Base-by-base conservation (phyloP, 2,113 vertebrate genomes). In the Ariopsis seemanni region DNA sequence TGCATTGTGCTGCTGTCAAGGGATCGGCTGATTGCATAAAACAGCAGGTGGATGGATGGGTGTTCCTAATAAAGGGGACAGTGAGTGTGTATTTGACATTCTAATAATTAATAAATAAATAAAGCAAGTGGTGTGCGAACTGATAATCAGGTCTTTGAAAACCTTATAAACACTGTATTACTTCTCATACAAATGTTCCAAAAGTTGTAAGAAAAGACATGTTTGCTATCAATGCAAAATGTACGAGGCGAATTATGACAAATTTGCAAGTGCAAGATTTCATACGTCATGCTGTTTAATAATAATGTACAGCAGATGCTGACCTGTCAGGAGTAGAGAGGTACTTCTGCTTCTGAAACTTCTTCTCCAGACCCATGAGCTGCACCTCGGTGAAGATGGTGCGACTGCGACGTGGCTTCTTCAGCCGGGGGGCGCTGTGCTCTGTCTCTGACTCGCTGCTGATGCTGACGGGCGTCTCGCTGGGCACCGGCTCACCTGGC, bases 261-360 rank as follows among this genome's bases (percentile, higher is more conserved):
- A 12, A 25, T 42, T 18, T 52, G 1, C 9, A 12, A 75, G 22
- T 25, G 42, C 8, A 9, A 52, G 30, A 25, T 1, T 25, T 75
- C 17, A 20, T 34, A 30, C 27, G 6, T 34, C 5, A 30, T 4
- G 30, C 30, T 50, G 42, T 50, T 22, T 75, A 75, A 50, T 50
- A 22, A 48, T 17, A 20, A 80, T 22, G 53, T 15, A 15, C 22
- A 34, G 10, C 8, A 0, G 4, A 5, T 15, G 83, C 96, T 94
- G 72, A 99, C 98, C 98, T 98, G 93, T 99, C 98, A 0, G 98
- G 98, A 1, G 98, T 99, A 42, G 98, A 99, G 50, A 99, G 93
- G 90, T 99, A 99, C 92, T 99, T 99, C 95, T 99, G 98, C 92
- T 98, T 99, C 96, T 99, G 98, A 92, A 99, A 99, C 89, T 99